A percentile compares a stretch with the other conserved stretches of the same genome.
phyloP scores from a whole-genome alignment of 2,113 vertebrate species.

The Petrocephalus microphthalmus region DNA sequence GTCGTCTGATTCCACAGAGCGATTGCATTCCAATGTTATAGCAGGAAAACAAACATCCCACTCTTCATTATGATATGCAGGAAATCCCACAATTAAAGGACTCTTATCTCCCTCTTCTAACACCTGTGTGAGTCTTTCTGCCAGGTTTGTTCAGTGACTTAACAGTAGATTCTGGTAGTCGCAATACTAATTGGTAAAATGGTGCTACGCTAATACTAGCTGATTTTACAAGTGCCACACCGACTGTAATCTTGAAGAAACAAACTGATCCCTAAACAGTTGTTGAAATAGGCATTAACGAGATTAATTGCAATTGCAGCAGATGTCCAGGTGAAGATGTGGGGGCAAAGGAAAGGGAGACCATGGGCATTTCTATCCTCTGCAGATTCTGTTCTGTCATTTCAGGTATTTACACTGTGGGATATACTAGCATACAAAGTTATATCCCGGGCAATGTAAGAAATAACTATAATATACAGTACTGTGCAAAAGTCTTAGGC shows the following conservation, averaged over 20 bases:
- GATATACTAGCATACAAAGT: not conserved
- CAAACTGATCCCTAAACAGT: not conserved
- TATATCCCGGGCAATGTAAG: not conserved
- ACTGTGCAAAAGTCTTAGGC: not conserved
- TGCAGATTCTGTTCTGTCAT: not conserved
- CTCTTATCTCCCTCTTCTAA: conserved; percentile 21
- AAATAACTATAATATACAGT: not conserved
- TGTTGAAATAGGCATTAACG: not conserved
- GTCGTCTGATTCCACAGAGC: conserved; percentile 41
- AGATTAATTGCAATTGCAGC: not conserved
- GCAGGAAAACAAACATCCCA: conserved; percentile 30
- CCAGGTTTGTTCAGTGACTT: conserved; percentile 17
- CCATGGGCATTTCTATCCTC: not conserved
- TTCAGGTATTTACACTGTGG: not conserved
- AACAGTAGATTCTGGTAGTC: conserved; percentile 18
- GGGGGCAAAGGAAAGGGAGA: not conserved
- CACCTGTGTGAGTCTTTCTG: conserved; percentile 24
- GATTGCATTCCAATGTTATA: conserved; percentile 38
- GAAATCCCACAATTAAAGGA: conserved; percentile 30
- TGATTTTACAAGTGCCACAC: not conserved
- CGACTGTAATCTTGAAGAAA: not conserved
- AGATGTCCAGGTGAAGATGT: not conserved
- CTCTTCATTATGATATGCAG: conserved; percentile 32
- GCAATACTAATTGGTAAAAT: conserved; percentile 26
- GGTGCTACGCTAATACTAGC: conserved; percentile 7